These are phyloP conservation scores for Euwallacea similis DNA, from an alignment of 1,140 invertebrate genomes.

Conservation along the genomic window DNA sequence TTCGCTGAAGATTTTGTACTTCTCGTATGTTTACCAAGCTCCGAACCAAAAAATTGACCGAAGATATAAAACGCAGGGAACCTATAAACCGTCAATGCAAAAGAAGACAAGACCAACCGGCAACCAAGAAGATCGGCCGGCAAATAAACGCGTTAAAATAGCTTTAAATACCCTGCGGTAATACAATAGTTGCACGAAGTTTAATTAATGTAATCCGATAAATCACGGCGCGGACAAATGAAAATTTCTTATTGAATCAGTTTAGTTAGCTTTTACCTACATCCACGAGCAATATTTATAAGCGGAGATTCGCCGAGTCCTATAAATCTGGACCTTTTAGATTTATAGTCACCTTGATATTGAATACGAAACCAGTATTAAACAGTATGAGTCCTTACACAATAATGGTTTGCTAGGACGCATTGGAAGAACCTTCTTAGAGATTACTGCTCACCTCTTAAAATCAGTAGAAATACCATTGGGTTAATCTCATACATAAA, in stretches of 20 bases:
- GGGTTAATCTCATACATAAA: no score
- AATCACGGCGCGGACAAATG: constrained; percentile 35
- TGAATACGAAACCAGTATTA: constrained; percentile 40
- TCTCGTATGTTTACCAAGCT: no score
- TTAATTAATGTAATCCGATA: constrained; percentile 40
- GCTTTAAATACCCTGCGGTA: constrained; percentile 15
- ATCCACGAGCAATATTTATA: constrained; percentile 36
- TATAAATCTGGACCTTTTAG: constrained; percentile 31
- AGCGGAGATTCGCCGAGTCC: constrained; percentile 31
- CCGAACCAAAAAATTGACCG: no score
- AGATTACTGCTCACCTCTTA: no score
- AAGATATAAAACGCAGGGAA: no score
- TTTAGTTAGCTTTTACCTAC: constrained; percentile 33
- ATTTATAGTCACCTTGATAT: constrained; percentile 40
- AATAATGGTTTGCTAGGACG: constrained; percentile 20
- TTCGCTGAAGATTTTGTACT: no score
- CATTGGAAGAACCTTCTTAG: no score
- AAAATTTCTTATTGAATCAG: constrained; percentile 37
- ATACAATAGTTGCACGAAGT: constrained; percentile 33
- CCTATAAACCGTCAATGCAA: no score
- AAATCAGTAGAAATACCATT: no score
- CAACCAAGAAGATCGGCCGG: neutral
- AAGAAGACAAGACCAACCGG: no score
- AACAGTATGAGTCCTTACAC: constrained; percentile 34
- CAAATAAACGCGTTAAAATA: constrained; percentile 26